A percentile compares a stretch with the other conserved stretches of the same genome.
phyloP scores from a whole-genome alignment of 2,113 vertebrate species.

The Neolamprologus hecqui region DNA sequence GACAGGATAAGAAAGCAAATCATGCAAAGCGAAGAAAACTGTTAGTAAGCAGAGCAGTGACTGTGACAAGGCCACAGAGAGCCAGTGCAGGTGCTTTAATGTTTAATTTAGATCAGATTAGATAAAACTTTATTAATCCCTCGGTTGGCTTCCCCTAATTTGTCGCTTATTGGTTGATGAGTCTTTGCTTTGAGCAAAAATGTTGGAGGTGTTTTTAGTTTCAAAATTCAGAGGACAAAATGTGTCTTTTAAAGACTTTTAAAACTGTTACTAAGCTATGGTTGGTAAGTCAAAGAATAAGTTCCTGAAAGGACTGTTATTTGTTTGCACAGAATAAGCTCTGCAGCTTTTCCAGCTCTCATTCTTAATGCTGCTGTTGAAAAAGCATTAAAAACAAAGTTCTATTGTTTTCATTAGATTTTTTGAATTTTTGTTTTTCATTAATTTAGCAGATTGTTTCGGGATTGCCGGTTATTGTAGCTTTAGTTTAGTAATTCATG shows the following conservation, averaged over 20 bases:
- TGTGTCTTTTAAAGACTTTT: background rate
- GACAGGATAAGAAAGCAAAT: background rate
- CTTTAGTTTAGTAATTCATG: background rate
- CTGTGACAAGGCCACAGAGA: background rate
- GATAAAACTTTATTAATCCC: background rate
- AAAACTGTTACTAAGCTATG: background rate
- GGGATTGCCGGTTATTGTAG: background rate
- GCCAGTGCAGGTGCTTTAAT: background rate
- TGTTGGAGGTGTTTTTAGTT: background rate
- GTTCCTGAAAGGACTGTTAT: background rate
- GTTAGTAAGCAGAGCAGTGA: background rate
- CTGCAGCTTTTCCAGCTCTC: background rate
- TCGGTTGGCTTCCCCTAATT: fast-evolving
- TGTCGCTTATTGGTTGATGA: background rate
- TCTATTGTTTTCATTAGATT: background rate
- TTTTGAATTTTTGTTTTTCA: background rate
- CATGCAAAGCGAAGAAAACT: background rate
- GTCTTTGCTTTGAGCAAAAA: background rate
- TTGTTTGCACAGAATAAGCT: background rate
- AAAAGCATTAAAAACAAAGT: background rate
- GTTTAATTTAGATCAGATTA: background rate
- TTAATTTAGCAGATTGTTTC: background rate
- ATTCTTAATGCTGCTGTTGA: background rate
- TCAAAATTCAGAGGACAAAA: background rate
- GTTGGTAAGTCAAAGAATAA: background rate